Evolutionary conservation across 1,140 invertebrate species (phyloP), one percentile per base, ranked within the genome.

Genomic region (Drosophila athabasca): DNA sequence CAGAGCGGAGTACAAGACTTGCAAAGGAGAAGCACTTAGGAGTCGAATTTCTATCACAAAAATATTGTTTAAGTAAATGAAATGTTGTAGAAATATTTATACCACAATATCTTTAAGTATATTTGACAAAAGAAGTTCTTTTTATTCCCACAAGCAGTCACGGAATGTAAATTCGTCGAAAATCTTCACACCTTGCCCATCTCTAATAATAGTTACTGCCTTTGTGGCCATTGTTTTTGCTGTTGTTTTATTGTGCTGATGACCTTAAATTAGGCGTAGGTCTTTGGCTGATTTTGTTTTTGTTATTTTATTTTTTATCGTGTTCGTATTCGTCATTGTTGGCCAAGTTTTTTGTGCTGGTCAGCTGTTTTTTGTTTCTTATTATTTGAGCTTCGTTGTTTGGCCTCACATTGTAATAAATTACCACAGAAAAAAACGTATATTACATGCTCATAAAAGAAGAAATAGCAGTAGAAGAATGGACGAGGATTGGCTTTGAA

Each of bases 231-330:
- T 29, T 54, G 71, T 54, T 54, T 69, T 69, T 71, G 70, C 65
- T 76, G 64, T 87, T 72, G 62, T 81, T 85, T 88, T 87, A 87
- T 88, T 87, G 79, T 87, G 83, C 79, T 87, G 83, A 79, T 88
- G 83, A 87, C 83, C 83, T 87, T 88, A 87, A 87, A 87, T 87
- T 88, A 83, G 83, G 83, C 83, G 83, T 88, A 88, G 82, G 81
- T 85, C 81, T 85, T 79, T 62, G 67, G 26, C 13, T 11, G 35
- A 3, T 39, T 11, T 79, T 19, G 17, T 19, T 19, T 0, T 19
- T 19, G 17, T 19, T 19, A 1, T 19, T 19, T 19, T 19, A 19
- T 19, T 65, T 64, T 60, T 57, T 53, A 13, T 31, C 35, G 15
- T 39, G 11, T 64, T 57, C 62, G 53, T 62, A 70, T 80, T 66